Base-by-base conservation (phyloP, 2,113 vertebrate genomes). In the Spermophilus dauricus region DNA sequence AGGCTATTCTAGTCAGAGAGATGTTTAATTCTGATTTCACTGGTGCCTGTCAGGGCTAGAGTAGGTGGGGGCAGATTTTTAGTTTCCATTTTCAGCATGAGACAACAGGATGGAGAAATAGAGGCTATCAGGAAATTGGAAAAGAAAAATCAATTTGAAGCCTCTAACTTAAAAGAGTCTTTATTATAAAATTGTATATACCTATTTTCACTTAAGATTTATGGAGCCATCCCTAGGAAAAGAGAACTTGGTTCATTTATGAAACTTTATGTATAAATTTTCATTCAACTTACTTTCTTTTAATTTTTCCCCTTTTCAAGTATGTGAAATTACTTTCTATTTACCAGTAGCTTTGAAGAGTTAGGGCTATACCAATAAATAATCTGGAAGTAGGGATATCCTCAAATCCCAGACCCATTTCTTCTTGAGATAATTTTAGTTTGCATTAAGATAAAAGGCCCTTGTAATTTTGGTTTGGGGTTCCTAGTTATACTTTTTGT, bases 271-370 rank as follows among this genome's bases (percentile, higher is more conserved):
- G 5, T 85, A 18, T 48, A 89, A 63, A 34, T 45, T 75, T 8
- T 92, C 56, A 86, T 76, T 75, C 53, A 9, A 78, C 8, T 84
- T 80, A 42, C 8, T n/a, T 96, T 12, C 34, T 81, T 84, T 80
- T 30, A 58, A 77, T 26, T 37, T 26, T 67, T 80, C 86, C 39
- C 12, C 7, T 89, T 94, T 51, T 91, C 77, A 17, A 89, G 86
- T 90, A 73, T 63, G 6, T 75, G 34, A 92, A 72, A 34, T 95
- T 94, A 94, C 26, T 67, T 58, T 12, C 48, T 82, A 69, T 12
- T 75, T 93, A 86, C 73, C 18, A 73, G 22, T 84, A 61, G 30
- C 53, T 56, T 93, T 91, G 87, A 89, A 94, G 26, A 67, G 6
- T 75, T 76, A 73, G 30, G 70, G 6, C 18, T 83, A 32, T 58